Base-by-base conservation (phyloP, 2,797 vertebrate species). In the Denticeps clupeoides region DNA sequence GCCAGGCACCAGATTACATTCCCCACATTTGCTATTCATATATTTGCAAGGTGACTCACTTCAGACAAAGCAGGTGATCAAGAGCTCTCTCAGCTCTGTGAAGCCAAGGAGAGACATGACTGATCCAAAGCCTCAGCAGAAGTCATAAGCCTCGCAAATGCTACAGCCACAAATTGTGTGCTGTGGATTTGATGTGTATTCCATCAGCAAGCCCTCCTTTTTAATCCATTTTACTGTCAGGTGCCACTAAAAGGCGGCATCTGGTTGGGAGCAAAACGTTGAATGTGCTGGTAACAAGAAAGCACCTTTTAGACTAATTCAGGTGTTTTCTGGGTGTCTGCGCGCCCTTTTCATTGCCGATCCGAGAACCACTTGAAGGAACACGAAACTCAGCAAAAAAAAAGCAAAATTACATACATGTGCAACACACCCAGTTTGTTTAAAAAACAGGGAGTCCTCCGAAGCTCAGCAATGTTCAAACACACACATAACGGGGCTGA, bases 1-100 rank as follows among this genome's bases (percentile, higher is more conserved):
- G 64, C 60, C 70, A 60, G 50, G 64, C 76, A 68, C 77, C 72
- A 83, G 80, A 86, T 85, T 83, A 84, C 80, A 77, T 79, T 79
- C 71, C 68, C 73, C 68, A 61, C 75, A 81, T 83, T 84, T 85
- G 70, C 74, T 83, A 83, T 86, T 86, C 84, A 86, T 83, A 80
- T 84, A 83, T 84, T 83, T 85, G 78, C 82, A 86, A 85, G 84
- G 82, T 84, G 83, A 86, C 84, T 85, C 80, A 77, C 74, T 83
- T 78, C 81, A 83, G 78, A 83, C 79, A 83, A 82, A 81, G 75
- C 77, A 81, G 75, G 77, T 81, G 81, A 82, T 84, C 79, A 78
- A 77, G 76, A 80, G 78, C 71, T 67, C 60, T 56, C 63, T 71
- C 13, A 47, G 32, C 21, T 28, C 51, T 44, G 23, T 50, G 45